Evolutionary conservation across 2,113 vertebrate genomes (phyloP).

Genomic region (Channa maculata): DNA sequence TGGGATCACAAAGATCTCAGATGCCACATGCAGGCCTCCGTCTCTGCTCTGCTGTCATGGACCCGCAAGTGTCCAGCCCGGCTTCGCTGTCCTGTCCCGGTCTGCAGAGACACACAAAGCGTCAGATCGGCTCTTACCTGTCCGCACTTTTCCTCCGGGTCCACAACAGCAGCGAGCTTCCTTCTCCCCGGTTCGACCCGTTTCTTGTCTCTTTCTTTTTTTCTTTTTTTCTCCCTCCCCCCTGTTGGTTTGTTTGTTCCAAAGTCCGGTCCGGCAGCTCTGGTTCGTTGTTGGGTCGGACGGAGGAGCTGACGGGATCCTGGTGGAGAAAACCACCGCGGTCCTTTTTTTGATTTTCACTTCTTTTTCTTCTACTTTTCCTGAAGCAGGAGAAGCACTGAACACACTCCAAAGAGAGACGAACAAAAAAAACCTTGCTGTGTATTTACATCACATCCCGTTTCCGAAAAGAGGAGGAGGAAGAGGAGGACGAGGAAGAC

Average conservation of each 20-base stretch:
- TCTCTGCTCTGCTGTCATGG: constrained; percentile 17
- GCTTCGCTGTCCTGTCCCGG: background rate
- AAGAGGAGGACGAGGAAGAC: constrained; percentile 25
- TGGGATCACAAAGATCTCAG: no score
- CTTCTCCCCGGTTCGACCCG: constrained; percentile 2
- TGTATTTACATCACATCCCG: constrained; percentile 85
- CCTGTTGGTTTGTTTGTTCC: no score
- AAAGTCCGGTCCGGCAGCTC: constrained; percentile 19
- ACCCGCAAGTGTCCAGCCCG: background rate
- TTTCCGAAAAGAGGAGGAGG: constrained; percentile 75
- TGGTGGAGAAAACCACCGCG: background rate
- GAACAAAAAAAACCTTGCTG: constrained; percentile 49
- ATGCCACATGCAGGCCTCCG: constrained; percentile 12
- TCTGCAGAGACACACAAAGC: background rate
- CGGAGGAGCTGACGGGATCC: constrained; percentile 37
- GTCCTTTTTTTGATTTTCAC: background rate
- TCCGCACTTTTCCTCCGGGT: constrained; percentile 45
- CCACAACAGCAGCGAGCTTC: constrained; percentile 42
- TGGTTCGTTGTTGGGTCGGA: background rate
- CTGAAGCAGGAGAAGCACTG: constrained; percentile 32
- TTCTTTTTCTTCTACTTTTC: background rate
- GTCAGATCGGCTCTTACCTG: constrained; percentile 51
- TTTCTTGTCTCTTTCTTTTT: background rate
- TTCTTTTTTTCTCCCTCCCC: no score
- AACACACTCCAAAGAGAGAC: constrained; percentile 41